Evolutionary conservation across 2,113 vertebrate genomes (phyloP).

Genomic region (Scomber colias): DNA sequence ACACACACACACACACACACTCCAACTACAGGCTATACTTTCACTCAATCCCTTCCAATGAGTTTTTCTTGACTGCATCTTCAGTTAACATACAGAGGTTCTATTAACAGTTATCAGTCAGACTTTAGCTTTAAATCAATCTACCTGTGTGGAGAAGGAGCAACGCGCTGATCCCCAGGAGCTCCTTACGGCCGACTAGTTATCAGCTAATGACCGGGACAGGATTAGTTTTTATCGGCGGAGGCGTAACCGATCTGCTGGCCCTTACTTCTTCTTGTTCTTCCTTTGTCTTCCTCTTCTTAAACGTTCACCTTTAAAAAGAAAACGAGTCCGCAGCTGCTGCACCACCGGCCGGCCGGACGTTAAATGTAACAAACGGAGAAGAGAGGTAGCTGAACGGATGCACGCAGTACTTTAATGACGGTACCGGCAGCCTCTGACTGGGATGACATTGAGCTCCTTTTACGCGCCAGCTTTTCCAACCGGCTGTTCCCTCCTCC

Average conservation of each 20-base stretch:
- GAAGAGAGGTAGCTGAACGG: conserved; percentile 14
- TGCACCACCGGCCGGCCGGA: conserved; percentile 1
- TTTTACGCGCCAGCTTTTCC: conserved; percentile 74
- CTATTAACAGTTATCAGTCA: no score
- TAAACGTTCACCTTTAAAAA: background rate
- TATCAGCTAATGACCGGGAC: conserved; percentile 44
- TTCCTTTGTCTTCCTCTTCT: background rate
- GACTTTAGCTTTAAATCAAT: background rate
- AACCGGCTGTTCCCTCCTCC: conserved; percentile 36
- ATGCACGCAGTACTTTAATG: conserved; percentile 5
- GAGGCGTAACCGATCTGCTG: conserved; percentile 30
- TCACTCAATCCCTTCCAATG: background rate
- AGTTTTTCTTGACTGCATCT: conserved; percentile 3
- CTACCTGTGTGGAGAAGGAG: conserved; percentile 44
- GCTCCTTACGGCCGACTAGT: conserved; percentile 22
- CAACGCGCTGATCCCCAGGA: conserved; percentile 16
- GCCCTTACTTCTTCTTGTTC: conserved; percentile 17
- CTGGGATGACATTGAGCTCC: conserved; percentile 71
- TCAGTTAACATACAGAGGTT: background rate
- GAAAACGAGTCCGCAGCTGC: background rate
- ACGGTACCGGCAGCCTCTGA: conserved; percentile 35
- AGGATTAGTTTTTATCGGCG: conserved; percentile 41
- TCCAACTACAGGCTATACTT: conserved; percentile 1
- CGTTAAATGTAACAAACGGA: conserved; percentile 10
- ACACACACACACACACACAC: background rate